These are phyloP conservation scores for Pheosia tremula DNA, from an alignment of 2,888 invertebrate genomes.

Conservation along the genomic window DNA sequence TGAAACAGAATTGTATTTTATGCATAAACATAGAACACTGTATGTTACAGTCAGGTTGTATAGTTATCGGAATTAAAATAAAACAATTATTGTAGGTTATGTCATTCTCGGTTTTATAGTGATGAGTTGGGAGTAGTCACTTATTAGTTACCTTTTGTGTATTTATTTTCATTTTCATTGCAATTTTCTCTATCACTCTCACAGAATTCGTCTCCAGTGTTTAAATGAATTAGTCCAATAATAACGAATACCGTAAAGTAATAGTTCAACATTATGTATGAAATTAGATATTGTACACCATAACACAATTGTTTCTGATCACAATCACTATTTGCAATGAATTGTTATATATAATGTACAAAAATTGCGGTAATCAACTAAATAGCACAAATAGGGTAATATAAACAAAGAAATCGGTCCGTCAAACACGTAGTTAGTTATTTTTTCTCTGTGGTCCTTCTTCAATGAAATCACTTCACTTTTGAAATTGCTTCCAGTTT, in stretches of 20 bases:
- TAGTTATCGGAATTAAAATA: neutral
- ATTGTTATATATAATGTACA: too few species aligned
- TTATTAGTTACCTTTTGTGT: slow-evolving; percentile 42
- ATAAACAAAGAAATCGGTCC: too few species aligned
- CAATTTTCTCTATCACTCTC: slow-evolving; percentile 37
- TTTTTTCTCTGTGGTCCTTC: too few species aligned
- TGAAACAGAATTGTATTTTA: slow-evolving; percentile 37
- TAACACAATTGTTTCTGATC: too few species aligned
- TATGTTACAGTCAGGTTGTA: too few species aligned
- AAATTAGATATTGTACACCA: neutral
- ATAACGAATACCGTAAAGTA: neutral
- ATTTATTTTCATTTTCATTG: slow-evolving; percentile 40
- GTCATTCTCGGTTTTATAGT: neutral
- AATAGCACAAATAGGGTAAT: too few species aligned
- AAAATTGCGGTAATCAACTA: too few species aligned
- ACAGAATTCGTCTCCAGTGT: slow-evolving; percentile 34
- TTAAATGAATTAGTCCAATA: slow-evolving; percentile 8
- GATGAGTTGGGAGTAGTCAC: neutral
- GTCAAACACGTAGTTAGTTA: too few species aligned
- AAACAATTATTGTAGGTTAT: neutral
- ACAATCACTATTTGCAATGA: too few species aligned
- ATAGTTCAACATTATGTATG: neutral
- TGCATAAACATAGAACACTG: too few species aligned
- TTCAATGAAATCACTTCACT: too few species aligned
- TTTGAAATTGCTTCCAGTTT: too few species aligned